Percentiles rank a stretch among this genome's conserved stretches.
Evolutionary conservation across 2,888 invertebrate genomes (phyloP).

Genomic region (Erebia aethiops): DNA sequence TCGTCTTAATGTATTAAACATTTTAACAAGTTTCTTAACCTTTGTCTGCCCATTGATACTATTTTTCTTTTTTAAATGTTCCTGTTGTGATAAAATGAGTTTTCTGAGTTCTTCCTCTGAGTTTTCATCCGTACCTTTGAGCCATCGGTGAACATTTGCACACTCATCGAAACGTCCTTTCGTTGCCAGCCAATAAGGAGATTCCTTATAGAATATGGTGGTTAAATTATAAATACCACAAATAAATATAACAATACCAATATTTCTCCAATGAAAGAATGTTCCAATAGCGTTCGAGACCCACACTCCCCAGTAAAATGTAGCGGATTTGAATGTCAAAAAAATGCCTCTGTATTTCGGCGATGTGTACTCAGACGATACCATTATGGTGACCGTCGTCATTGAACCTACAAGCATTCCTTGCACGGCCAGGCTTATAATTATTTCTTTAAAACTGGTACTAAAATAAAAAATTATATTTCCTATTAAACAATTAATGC

Average conservation of each 20-base stretch:
- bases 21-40: neutral
- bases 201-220: constrained; percentile 36
- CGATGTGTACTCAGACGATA: constrained; percentile 38
- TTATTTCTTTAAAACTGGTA: constrained; percentile 13
- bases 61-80: constrained; percentile 17
- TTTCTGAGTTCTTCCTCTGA: constrained; percentile 37
- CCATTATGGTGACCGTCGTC: constrained; percentile 29
- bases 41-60: neutral
- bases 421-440: constrained; percentile 23
- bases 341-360: constrained; percentile 39
- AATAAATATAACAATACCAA: constrained; percentile 31
- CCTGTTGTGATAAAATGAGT: constrained; percentile 30
- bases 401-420: constrained; percentile 25
- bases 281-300: constrained; percentile 42
- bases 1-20: constrained; percentile 5
- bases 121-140: constrained; percentile 31
- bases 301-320: constrained; percentile 41
- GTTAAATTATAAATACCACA: constrained; percentile 33
- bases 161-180: constrained; percentile 39
- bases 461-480: constrained; percentile 25
- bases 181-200: constrained; percentile 42
- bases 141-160: constrained; percentile 36
- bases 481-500: constrained; percentile 20
- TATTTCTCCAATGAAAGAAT: constrained; percentile 40
- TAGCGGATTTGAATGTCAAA: constrained; percentile 36